A percentile compares a stretch with the other conserved stretches of the same genome.
Conservation (phyloP, 2,888 invertebrate species). For the Macrophya alboannulata region DNA sequence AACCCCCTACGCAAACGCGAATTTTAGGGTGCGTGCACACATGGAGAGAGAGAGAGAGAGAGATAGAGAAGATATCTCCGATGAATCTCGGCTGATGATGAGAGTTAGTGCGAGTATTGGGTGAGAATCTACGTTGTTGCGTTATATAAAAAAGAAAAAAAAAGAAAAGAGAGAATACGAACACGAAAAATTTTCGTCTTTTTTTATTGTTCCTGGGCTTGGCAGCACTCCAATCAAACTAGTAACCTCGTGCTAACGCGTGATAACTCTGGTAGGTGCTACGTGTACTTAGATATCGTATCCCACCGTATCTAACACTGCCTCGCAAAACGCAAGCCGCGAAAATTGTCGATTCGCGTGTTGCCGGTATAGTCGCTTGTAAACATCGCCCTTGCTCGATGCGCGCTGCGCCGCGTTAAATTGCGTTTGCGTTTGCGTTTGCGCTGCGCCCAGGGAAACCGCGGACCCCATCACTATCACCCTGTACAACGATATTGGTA, state of each 20-base stretch:
- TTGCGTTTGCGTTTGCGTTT: too few relatives aligned
- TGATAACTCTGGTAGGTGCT: slow-evolving; percentile 17
- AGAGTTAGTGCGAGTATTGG: neutral
- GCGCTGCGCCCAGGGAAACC: neutral
- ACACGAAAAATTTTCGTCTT: neutral
- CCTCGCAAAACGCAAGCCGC: slow-evolving; percentile 52
- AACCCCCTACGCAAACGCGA: slow-evolving; percentile 52
- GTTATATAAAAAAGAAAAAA: neutral
- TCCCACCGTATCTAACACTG: slow-evolving; percentile 31
- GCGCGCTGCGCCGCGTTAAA: too few relatives aligned
- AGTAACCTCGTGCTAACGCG: slow-evolving; percentile 26
- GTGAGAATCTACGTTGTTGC: neutral
- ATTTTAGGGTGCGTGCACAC: slow-evolving; percentile 55
- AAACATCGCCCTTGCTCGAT: neutral
- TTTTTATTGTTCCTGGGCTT: slow-evolving; percentile 30
- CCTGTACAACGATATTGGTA: slow-evolving; percentile 45
- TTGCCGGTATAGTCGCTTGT: neutral
- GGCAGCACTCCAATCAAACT: slow-evolving; percentile 54
- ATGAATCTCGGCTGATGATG: slow-evolving; percentile 19
- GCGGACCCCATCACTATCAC: neutral
- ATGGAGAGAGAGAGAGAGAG: too few relatives aligned
- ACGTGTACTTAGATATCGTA: slow-evolving; percentile 47
- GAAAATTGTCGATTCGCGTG: slow-evolving; percentile 56
- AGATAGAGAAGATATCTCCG: neutral
- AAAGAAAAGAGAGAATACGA: too few relatives aligned